Conservation (phyloP, 2,888 invertebrate genomes). For the Orchesella flavescens region DNA sequence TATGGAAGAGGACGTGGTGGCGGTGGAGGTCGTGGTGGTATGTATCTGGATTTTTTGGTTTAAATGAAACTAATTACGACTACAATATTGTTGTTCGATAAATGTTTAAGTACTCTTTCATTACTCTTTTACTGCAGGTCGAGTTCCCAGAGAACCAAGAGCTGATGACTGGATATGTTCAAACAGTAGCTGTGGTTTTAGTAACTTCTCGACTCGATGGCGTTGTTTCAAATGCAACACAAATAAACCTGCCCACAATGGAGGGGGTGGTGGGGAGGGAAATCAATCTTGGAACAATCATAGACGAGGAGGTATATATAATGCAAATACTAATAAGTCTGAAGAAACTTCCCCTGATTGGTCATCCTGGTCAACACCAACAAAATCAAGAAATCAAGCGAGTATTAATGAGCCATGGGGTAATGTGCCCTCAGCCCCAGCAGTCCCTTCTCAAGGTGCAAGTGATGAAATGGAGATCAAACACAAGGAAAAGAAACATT, state of each 20-base stretch:
- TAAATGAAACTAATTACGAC: no score
- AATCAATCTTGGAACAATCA: not conserved
- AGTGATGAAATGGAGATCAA: not conserved
- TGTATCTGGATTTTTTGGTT: no score
- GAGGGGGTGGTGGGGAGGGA: slow-evolving; percentile 31
- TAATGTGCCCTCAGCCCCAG: no score
- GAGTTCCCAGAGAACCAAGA: no score
- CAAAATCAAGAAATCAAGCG: no score
- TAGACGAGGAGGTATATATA: not conserved
- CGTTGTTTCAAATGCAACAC: slow-evolving; percentile 40
- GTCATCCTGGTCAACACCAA: not conserved
- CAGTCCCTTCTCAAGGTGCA: not conserved
- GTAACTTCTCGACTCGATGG: slow-evolving; percentile 11
- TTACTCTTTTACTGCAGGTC: no score
- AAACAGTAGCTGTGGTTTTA: not conserved
- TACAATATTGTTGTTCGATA: no score
- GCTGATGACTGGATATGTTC: slow-evolving; percentile 40
- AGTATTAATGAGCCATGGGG: no score
- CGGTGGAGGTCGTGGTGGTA: slow-evolving; percentile 23
- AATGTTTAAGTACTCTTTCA: no score
- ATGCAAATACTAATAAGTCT: not conserved
- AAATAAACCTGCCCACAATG: slow-evolving; percentile 4
- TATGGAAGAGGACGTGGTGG: slow-evolving; percentile 18
- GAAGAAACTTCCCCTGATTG: not conserved
- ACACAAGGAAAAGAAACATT: not conserved